Evolutionary conservation across 2,113 vertebrate genomes (phyloP).

Genomic region (Tapirus terrestris): DNA sequence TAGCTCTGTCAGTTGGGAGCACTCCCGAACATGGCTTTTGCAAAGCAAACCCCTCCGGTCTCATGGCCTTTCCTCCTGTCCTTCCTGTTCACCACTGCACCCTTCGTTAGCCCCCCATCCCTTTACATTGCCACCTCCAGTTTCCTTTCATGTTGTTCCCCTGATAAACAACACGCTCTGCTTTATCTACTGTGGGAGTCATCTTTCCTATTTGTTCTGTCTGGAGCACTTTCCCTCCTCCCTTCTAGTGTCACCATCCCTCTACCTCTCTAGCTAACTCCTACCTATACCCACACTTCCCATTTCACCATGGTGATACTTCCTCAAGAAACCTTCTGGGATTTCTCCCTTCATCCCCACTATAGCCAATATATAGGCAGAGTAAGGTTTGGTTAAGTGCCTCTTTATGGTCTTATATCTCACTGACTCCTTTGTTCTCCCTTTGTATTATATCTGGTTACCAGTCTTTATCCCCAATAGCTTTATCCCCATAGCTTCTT

Average conservation of each 20-base stretch:
- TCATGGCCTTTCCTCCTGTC: background rate
- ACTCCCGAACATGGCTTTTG: background rate
- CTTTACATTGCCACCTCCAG: background rate
- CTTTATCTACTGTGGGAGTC: background rate
- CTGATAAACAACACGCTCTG: background rate
- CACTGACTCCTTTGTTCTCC: background rate
- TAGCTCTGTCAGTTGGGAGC: background rate
- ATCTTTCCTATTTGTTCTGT: background rate
- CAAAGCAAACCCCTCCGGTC: background rate
- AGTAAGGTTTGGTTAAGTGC: too few species aligned
- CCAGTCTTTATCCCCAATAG: background rate
- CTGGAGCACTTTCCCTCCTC: background rate
- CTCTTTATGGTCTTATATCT: background rate
- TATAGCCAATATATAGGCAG: background rate
- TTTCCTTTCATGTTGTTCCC: background rate
- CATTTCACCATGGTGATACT: background rate
- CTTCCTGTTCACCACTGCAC: background rate
- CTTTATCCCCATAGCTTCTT: background rate
- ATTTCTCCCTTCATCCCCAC: background rate
- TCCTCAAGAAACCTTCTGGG: background rate
- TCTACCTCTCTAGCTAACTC: background rate
- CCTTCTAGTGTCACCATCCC: accelerated
- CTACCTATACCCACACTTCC: background rate
- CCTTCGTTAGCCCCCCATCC: accelerated
- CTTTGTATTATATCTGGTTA: background rate